These are phyloP conservation scores for Adoxophyes honmai DNA, from an alignment of 1,140 invertebrate species.

Conservation along the genomic window DNA sequence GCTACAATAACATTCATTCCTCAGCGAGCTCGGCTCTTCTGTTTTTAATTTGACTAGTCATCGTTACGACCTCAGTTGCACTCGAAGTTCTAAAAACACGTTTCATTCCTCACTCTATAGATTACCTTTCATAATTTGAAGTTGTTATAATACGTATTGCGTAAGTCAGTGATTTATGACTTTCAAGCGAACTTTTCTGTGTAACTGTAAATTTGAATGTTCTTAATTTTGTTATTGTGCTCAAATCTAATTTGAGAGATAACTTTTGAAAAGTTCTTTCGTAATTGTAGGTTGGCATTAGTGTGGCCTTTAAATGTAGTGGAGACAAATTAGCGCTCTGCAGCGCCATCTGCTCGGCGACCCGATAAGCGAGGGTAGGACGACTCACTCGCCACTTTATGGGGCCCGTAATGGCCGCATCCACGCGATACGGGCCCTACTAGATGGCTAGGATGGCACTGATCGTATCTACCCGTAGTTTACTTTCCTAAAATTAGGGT, in stretches of 20 bases:
- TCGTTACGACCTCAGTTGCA: not conserved
- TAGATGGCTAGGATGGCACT: not conserved
- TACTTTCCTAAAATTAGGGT: not conserved
- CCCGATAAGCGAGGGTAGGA: conserved; percentile 6
- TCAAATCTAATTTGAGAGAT: no score
- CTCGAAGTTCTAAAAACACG: not conserved
- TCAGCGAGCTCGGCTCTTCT: conserved; percentile 2
- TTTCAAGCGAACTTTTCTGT: not conserved
- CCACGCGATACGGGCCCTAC: not conserved
- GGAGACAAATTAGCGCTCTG: not conserved
- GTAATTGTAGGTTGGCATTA: no score
- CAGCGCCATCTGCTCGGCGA: not conserved
- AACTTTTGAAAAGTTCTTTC: no score
- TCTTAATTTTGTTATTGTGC: no score
- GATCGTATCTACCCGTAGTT: conserved; percentile 6
- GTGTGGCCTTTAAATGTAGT: no score
- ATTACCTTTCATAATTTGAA: conserved; percentile 10
- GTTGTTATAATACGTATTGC: not conserved
- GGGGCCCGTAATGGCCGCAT: conserved; percentile 7
- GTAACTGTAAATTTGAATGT: not conserved
- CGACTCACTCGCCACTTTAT: conserved; percentile 5
- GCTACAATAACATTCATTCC: conserved; percentile 14
- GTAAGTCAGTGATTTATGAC: conserved; percentile 13
- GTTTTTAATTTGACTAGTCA: conserved; percentile 14
- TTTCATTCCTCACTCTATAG: not conserved